These are phyloP conservation scores for Centropyge bicolor DNA, from an alignment of 2,797 vertebrate genomes.

Conservation along the genomic window DNA sequence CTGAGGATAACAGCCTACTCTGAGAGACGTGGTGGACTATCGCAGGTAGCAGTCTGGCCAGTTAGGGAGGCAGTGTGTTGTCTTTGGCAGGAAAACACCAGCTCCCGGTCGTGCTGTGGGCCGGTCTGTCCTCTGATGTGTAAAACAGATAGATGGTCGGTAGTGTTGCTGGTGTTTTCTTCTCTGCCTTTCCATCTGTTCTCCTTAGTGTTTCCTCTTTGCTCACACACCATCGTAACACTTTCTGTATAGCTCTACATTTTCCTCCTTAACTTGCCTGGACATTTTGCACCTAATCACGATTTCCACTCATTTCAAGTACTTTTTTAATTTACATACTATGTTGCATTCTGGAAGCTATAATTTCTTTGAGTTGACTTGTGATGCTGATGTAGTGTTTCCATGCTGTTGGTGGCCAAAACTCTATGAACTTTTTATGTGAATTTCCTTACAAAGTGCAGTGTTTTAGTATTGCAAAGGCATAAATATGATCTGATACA, in stretches of 20 bases:
- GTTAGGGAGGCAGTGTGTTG: constrained; percentile 56
- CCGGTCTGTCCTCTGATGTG: constrained; percentile 62
- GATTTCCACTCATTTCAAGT: constrained; percentile 20
- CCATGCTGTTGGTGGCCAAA: not conserved
- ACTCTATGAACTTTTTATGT: constrained; percentile 7
- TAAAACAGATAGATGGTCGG: constrained; percentile 72
- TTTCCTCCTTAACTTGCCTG: constrained; percentile 8
- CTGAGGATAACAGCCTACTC: constrained; percentile 44
- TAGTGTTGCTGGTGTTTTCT: constrained; percentile 42
- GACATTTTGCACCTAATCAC: not conserved
- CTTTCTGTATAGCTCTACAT: not conserved
- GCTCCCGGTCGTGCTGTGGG: constrained; percentile 53
- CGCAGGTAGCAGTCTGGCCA: constrained; percentile 52
- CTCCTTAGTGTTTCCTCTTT: constrained; percentile 31
- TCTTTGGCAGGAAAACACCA: constrained; percentile 69
- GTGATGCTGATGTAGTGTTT: not conserved
- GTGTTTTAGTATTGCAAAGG: not conserved
- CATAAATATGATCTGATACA: not conserved
- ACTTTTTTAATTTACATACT: not conserved
- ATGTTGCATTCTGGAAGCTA: not conserved
- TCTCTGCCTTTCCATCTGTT: constrained; percentile 53
- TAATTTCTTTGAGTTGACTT: not conserved
- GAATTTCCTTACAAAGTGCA: not conserved
- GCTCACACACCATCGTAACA: constrained; percentile 1
- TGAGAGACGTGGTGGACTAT: constrained; percentile 46